Evolutionary conservation across 2,797 vertebrate species (phyloP).

Genomic region (Trachurus trachurus): DNA sequence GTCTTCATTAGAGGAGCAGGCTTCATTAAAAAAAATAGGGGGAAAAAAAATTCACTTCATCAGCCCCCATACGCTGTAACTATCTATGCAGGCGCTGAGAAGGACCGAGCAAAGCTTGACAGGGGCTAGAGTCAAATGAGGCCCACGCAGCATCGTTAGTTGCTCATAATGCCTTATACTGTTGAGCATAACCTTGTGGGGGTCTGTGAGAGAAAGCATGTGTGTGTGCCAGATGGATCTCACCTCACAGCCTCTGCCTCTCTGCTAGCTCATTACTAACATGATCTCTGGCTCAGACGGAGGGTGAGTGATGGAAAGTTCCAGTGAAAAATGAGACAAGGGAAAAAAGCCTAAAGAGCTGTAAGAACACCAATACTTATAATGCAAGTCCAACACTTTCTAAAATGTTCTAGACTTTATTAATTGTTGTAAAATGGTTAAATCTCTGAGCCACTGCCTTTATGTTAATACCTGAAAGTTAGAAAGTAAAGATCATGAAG

Average conservation of each 20-base stretch:
- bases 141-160: conserved; percentile 87
- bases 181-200: conserved; percentile 84
- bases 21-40: conserved; percentile 68
- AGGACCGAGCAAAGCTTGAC: conserved; percentile 61
- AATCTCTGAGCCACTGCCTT: background rate
- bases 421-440: background rate
- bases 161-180: conserved; percentile 75
- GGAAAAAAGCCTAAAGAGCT: conserved; percentile 45
- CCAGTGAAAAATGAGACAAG: conserved; percentile 55
- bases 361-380: conserved; percentile 26
- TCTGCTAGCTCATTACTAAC: conserved; percentile 83
- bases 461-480: background rate
- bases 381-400: conserved; percentile 22
- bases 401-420: background rate
- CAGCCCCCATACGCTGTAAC: conserved; percentile 55
- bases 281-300: conserved; percentile 77
- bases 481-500: background rate
- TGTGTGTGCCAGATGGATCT: conserved; percentile 80
- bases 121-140: conserved; percentile 79
- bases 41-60: conserved; percentile 46
- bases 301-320: conserved; percentile 72
- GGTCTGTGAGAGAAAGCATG: conserved; percentile 69
- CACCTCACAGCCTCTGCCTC: conserved; percentile 80
- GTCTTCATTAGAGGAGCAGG: conserved; percentile 76
- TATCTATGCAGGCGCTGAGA: conserved; percentile 51